Evolutionary conservation across 2,888 invertebrate species (phyloP), one percentile per base, ranked within the genome.

Genomic region (Empis stercorea): DNA sequence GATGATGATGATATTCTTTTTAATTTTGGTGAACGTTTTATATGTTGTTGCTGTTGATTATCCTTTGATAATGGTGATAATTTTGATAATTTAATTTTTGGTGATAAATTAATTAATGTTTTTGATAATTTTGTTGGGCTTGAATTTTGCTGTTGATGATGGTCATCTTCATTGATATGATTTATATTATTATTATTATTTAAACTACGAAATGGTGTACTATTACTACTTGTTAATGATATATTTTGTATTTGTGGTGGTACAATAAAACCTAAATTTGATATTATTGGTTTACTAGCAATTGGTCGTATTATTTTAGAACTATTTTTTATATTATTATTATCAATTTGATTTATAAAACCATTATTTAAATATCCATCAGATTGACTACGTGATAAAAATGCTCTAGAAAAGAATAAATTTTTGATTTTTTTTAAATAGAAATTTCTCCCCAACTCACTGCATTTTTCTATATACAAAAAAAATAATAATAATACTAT

Each of bases 301-400:
- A 78, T 76, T 36, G 78, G 78, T 52, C 77, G 74, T 51, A 77
- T 72, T 37, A 76, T 65, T 59, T 71, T 72, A 23, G 7, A 20
- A 20, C 14, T 15, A 23, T 20, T 27, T 45, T 42, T 36, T 23
- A 30, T 44, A 13, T 17, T 48, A 42, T 47, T 27, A 42, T 30
- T 44, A 30, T 7, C 51, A 27, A 43, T 40, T 32, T 47, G 48
- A 46, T 51, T 43, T 27, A 52, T 16, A 45, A 55, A 54, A 20
- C 50, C 51, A 14, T 52, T 54, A 46, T 54, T 50, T 7, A 66
- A 49, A 54, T 64, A 68, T 2, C 66, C 66, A 41, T 69, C 68
- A 4, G 64, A 60, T 55, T 76, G 74, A 14, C 70, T 71, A 15
- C 78, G 73, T 38, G 80, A 70, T 42, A 83, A 64, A 57, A 79